Base-by-base conservation (phyloP, 2,113 vertebrate species). In the Pterocles burchelli region DNA sequence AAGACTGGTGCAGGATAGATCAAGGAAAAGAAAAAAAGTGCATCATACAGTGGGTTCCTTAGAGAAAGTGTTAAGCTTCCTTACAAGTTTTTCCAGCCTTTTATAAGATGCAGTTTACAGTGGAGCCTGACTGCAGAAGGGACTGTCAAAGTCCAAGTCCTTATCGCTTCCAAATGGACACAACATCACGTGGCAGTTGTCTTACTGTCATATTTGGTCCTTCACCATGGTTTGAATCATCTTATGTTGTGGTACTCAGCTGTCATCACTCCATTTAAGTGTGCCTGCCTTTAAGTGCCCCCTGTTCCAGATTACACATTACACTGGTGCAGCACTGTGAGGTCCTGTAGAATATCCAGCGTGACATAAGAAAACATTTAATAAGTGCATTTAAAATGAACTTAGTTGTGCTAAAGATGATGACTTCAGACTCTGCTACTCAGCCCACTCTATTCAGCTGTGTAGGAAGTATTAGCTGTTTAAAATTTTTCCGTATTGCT, bases 401-500 rank as follows among this genome's bases (percentile, higher is more conserved):
- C 52, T 75, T 81, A 51, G 66, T 77, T 72, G 77, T 54, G 75
- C 48, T 73, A 17, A 80, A 84, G 73, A 63, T 28, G 61, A 63
- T 72, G 55, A 85, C n/a, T 83, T 78, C 73, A 77, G 82, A 68
- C 90, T 88, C 67, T 61, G 52, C 83, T 91, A 11, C 75, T 89
- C 76, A 61, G 75, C 86, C 86, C 70, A 13, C 51, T 90, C 54
- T 81, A 85, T 85, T 96, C 86, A 95, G 54, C 63, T 41, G 55
- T 70, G 55, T 85, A 80, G 38, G 33, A 95, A 94, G 72, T 45
- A 95, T 86, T 84, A 94, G 83, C 90, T 90, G 85, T 61, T 97
- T 58, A 86, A 95, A 74, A 28, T 85, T 92, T 95, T 90, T 92
- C 91, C 70, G 9, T 19, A 96, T 97, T 95, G 68, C 96, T 93